phyloP scores from a whole-genome alignment of 2,797 vertebrate genomes.

The Gymnodraco acuticeps region DNA sequence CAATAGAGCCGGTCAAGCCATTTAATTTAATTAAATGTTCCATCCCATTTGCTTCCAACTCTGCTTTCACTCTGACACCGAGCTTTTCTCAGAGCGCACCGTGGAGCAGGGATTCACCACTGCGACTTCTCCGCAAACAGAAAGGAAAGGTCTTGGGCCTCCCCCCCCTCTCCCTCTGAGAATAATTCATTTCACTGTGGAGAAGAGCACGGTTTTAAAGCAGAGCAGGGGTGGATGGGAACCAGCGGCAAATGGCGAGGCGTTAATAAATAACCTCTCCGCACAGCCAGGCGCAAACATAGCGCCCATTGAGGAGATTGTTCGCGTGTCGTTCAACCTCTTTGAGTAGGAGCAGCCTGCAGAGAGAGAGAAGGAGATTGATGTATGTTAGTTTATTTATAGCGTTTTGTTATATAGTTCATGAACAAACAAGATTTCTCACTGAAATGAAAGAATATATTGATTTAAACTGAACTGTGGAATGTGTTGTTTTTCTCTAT shows the following conservation, averaged over 20 bases:
- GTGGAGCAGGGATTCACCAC: conserved; percentile 89
- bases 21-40: conserved; percentile 99
- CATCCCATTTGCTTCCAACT: conserved; percentile 97
- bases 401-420: background rate
- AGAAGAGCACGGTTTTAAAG: conserved; percentile 88
- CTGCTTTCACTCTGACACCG: conserved; percentile 91
- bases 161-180: conserved; percentile 82
- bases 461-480: background rate
- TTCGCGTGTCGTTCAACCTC: conserved; percentile 97
- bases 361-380: conserved; percentile 7
- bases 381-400: conserved; percentile 18
- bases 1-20: conserved; percentile 96
- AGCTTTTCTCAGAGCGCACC: conserved; percentile 89
- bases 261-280: conserved; percentile 97
- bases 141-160: conserved; percentile 89
- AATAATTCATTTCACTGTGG: conserved; percentile 92
- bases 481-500: background rate
- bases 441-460: background rate
- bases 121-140: conserved; percentile 84
- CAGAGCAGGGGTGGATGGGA: conserved; percentile 90
- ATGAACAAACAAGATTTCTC: background rate
- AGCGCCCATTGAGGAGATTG: conserved; percentile 94
- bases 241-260: conserved; percentile 93
- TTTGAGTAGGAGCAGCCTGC: conserved; percentile 83
- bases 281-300: conserved; percentile 92